Base-by-base conservation (phyloP, 2,797 vertebrate genomes). In the Caiman crocodilus region DNA sequence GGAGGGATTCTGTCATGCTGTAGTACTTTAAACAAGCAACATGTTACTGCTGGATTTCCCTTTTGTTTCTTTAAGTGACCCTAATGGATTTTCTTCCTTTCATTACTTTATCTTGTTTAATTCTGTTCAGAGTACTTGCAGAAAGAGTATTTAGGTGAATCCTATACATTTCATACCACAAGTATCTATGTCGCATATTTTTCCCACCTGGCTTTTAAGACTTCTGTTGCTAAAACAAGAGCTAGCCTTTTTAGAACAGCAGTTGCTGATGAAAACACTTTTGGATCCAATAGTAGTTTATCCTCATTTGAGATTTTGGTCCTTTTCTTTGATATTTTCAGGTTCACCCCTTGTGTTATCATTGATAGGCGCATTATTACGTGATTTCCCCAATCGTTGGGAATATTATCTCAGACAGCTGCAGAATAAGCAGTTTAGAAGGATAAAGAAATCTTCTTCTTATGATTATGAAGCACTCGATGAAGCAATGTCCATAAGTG, bases 391-490 rank as follows among this genome's bases (percentile, higher is more conserved):
- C 4, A 97, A 97, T 91, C 99, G 99, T 55, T 99, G 99, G 99
- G 90, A 87, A 6, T 99, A 99, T 95, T 99, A 99, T 97, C 98
- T 99, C 93, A 94, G 80, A 28, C 99, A 99, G 96, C 98, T 99
- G 93, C 98, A 98, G 95, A 98, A 98, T 89, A 99, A 99, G 89
- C 99, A 99, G 67, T 99, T 99, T 94, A 99, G 98, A 97, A 99
- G 99, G 71, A 99, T 99, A 96, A 98, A 98, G 85, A 99, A 99
- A 96, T 99, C 99, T 0, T 99, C 99, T 0, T 99, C 98, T 0
- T 99, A 99, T 1, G 99, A 99, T 98, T 99, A 99, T 5, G 99
- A 99, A 65, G 99, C 99, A 71, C 97, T 99, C 78, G 99, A 99
- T 97, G 99, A 99, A 98, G 99, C 99, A 82, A 99, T 99, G 99